Conservation (phyloP, 1,140 invertebrate genomes). For the Zaprionus camerounensis region DNA sequence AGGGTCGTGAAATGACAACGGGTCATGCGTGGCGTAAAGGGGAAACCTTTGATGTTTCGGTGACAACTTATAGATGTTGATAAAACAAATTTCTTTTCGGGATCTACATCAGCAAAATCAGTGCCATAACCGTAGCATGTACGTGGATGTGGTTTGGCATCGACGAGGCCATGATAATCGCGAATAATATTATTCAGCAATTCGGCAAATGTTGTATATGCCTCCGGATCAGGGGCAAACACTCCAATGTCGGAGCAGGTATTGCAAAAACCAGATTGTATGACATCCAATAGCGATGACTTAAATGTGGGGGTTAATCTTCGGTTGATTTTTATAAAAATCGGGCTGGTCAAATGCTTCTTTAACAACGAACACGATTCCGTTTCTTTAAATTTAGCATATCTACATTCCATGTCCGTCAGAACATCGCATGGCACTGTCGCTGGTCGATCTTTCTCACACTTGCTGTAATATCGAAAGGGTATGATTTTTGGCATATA, state of each 20-base stretch:
- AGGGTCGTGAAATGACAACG: slow-evolving; percentile 96
- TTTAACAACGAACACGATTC: slow-evolving; percentile 97
- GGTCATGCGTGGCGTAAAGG: slow-evolving; percentile 97
- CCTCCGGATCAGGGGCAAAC: slow-evolving; percentile 97
- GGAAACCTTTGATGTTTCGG: slow-evolving; percentile 94
- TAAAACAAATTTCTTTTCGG: slow-evolving; percentile 92
- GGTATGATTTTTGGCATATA: background rate
- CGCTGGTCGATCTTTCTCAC: background rate
- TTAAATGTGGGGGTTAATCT: slow-evolving; percentile 93
- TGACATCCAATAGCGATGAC: slow-evolving; percentile 94
- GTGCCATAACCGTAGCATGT: slow-evolving; percentile 96
- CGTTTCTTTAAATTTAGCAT: slow-evolving; percentile 91
- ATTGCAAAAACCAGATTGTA: slow-evolving; percentile 95
- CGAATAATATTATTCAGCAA: slow-evolving; percentile 98
- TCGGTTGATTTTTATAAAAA: slow-evolving; percentile 94
- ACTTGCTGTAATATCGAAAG: slow-evolving; percentile 1
- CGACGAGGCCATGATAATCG: slow-evolving; percentile 97
- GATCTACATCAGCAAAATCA: slow-evolving; percentile 95
- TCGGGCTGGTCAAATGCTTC: slow-evolving; percentile 94
- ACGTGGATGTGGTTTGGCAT: slow-evolving; percentile 93
- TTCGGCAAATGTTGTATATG: slow-evolving; percentile 94
- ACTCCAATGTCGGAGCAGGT: slow-evolving; percentile 95
- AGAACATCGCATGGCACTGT: slow-evolving; percentile 87
- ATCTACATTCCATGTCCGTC: slow-evolving; percentile 94
- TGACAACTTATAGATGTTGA: slow-evolving; percentile 97